Evolutionary conservation across 2,113 vertebrate genomes (phyloP).

Genomic region (Lamprologus callipterus): DNA sequence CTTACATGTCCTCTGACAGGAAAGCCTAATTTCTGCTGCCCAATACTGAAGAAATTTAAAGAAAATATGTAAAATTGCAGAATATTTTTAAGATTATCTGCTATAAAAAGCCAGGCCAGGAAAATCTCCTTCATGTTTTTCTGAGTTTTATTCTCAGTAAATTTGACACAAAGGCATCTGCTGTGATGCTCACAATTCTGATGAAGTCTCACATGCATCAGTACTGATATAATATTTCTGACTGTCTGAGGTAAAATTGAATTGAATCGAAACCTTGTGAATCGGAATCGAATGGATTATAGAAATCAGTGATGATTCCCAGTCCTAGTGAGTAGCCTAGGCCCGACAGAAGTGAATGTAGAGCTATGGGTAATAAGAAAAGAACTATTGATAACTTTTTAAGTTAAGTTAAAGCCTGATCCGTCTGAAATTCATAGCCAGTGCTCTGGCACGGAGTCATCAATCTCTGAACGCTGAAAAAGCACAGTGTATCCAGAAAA

Average conservation of each 20-base stretch:
- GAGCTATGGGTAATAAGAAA: neutral
- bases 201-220: neutral
- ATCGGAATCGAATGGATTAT: neutral
- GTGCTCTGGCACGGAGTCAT: accelerated
- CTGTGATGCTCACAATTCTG: neutral
- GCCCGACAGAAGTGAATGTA: neutral
- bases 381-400: neutral
- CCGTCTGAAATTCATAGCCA: neutral
- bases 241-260: neutral
- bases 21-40: no score
- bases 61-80: no score
- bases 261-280: accelerated
- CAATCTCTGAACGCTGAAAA: neutral
- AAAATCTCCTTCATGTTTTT: neutral
- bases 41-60: no score
- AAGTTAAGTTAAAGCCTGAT: neutral
- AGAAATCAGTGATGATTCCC: neutral
- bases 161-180: neutral
- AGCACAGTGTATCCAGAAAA: neutral
- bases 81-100: neutral
- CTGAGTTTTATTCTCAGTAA: no score
- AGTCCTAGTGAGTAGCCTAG: neutral
- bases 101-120: neutral
- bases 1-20: no score
- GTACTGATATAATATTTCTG: neutral